These are phyloP conservation scores for Rhipidura dahli DNA, from an alignment of 2,113 vertebrate species.

Conservation along the genomic window DNA sequence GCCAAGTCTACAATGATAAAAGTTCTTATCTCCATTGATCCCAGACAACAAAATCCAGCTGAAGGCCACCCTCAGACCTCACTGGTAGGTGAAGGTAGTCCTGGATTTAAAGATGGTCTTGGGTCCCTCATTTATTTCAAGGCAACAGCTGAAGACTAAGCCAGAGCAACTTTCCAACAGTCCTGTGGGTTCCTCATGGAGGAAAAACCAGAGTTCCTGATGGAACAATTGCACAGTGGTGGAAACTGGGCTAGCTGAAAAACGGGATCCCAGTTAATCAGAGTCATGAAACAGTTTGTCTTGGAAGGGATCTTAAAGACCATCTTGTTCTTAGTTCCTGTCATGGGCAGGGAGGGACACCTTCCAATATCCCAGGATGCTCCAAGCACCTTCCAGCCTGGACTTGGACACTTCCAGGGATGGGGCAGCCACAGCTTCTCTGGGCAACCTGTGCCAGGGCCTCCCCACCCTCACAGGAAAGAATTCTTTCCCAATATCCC, in stretches of 20 bases:
- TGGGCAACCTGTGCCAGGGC: fast-evolving
- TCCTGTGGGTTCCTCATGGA: neutral
- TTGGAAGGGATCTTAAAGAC: neutral
- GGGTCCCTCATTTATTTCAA: neutral
- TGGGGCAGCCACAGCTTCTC: neutral
- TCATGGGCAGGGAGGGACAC: neutral
- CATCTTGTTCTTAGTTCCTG: neutral
- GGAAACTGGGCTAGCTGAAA: neutral
- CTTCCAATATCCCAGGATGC: neutral
- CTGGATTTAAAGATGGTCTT: neutral
- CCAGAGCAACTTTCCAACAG: neutral
- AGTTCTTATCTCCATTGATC: neutral
- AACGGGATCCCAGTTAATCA: fast-evolving
- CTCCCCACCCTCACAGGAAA: fast-evolving
- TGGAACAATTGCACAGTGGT: neutral
- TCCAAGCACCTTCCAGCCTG: fast-evolving
- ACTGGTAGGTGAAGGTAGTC: neutral
- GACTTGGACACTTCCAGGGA: neutral
- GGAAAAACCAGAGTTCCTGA: neutral
- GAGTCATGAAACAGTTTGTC: neutral
- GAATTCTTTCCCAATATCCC: neutral
- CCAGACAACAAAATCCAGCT: neutral
- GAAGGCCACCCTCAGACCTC: neutral
- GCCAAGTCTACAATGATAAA: neutral
- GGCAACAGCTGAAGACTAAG: neutral